Base-by-base conservation (phyloP, 2,888 invertebrate genomes). In the Anagyrus pseudococci region DNA sequence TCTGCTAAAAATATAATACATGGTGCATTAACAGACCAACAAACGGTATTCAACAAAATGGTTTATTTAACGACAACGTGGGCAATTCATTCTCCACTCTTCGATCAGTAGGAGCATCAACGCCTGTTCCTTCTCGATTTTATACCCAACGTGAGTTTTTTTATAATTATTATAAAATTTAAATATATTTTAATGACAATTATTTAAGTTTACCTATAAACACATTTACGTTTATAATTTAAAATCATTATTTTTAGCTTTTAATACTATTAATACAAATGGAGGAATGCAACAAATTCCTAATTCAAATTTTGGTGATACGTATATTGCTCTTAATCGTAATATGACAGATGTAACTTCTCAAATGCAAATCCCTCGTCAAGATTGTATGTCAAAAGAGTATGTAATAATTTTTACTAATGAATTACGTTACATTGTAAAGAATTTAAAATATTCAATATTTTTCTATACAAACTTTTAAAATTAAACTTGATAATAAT, bases 21-120 rank as follows among this genome's bases (percentile, higher is more conserved):
- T 33, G n/a, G n/a, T n/a, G n/a, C n/a, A n/a, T 37, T 41, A 43
- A 15, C 20, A 67, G 64, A 66, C 60, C 70, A 58, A 70, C 73
- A 48, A 78, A 73, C 62, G 72, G 73, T 15, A 67, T 75, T 48
- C 74, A 76, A 57, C 68, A 74, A 58, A 67, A 77, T n/a, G 72
- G 75, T 37, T 72, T 80, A 33, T 80, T 79, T 43, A 76, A 72
- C 13, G 82, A 82, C 58, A 72, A 75, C 46, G 74, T 78, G 41
- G 69, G 76, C 29, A 75, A 79, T 40, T 70, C 78, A 59, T 71
- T 79, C 60, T 73, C 81, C 60, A 71, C 75, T 26, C 68, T 77
- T 55, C 77, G 85, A 68, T 84, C 85, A 40, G 81, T 85, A 43
- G 82, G 85, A 29, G 80, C 84, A 23, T 76, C 82, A 41, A 83